Base-by-base conservation (phyloP, 2,113 vertebrate species). In the Gracilinanus agilis region DNA sequence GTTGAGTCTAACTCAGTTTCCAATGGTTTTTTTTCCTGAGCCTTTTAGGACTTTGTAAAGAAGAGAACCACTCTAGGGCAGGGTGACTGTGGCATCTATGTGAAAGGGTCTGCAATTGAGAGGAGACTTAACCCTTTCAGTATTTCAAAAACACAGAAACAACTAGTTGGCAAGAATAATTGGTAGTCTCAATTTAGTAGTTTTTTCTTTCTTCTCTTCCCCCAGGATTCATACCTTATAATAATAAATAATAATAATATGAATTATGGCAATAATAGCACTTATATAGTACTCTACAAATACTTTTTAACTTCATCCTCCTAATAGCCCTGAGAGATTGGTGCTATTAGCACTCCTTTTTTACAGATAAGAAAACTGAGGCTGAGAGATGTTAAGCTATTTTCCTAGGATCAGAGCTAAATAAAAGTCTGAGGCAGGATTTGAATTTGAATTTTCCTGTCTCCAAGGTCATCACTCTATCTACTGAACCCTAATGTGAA, bases 1-100 rank as follows among this genome's bases (percentile, higher is more conserved):
- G 11, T 8, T 56, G 88, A 96, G 44, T 92, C 53, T 34, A 40
- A 91, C 55, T 96, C 91, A 94, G 24, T 94, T 95, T 96, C 24
- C 11, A 49, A 16, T n/a, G 1, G 92, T 21, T 93, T 93, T 89
- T 89, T 75, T 54, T 25, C 90, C 55, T 92, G 34, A 93, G 9
- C 96, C 10, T 88, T 83, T 1, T 13, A 92, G 0, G 89, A 24
- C 11, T 58, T 95, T 92, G 90, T 89, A 90, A 89, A 95, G 67
- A 83, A 83, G 67, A 83, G n/a, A 83, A 83, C 67, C 67, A 83
- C n/a, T 40, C n/a, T 40, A 40, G 67, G n/a, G 67, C 67, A 83
- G 19, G n/a, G n/a, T 19, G 40, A 83, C 34, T 83, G 19, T 6
- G 12, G 67, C 16, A 49, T 49, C 49, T 83, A 34, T 75, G n/a